A percentile compares a stretch with the other conserved stretches of the same genome.
Conservation (phyloP, 2,797 vertebrate species). For the Eospalax fontanierii region DNA sequence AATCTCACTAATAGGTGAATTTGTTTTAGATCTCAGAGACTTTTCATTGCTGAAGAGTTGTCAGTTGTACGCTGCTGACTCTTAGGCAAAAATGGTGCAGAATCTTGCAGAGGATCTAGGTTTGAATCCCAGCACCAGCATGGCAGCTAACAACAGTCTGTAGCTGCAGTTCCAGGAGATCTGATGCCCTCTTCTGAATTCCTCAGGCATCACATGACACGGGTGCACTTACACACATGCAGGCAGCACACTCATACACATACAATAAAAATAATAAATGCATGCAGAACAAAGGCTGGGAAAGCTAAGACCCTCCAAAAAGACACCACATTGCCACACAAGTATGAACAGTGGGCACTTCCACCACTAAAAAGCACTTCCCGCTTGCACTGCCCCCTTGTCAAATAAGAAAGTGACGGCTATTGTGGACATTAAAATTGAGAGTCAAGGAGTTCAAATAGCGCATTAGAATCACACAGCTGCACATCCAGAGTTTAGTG, state of each 20-base stretch:
- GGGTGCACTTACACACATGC: too few species aligned
- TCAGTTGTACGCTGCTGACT: neutral
- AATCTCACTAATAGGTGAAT: neutral
- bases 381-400: neutral
- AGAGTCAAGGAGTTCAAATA: neutral
- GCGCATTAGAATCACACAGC: neutral
- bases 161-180: too few species aligned
- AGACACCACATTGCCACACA: too few species aligned
- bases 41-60: neutral
- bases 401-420: neutral
- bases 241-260: too few species aligned
- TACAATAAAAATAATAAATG: too few species aligned
- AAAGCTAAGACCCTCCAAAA: neutral
- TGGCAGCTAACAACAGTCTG: too few species aligned
- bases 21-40: neutral
- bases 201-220: too few species aligned
- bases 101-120: too few species aligned
- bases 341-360: fast-evolving
- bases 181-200: too few species aligned
- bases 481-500: neutral
- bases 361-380: neutral
- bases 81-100: neutral
- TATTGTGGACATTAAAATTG: neutral
- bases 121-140: too few species aligned
- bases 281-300: neutral